Base-by-base conservation (phyloP, 2,797 vertebrate species). In the Typhlichthys subterraneus region DNA sequence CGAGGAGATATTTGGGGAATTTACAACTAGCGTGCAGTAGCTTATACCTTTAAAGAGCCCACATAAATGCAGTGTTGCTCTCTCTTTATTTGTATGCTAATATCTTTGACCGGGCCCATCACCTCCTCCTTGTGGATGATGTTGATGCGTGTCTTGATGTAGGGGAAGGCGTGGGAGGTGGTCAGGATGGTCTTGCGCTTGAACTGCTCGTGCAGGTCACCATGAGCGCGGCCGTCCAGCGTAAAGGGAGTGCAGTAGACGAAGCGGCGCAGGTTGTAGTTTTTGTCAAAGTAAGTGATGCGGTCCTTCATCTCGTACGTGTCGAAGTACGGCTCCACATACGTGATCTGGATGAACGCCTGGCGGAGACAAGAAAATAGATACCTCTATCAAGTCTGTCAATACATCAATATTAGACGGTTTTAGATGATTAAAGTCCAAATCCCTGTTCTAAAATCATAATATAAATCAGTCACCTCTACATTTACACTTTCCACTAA, bases 161-260 rank as follows among this genome's bases (percentile, higher is more conserved):
- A 99, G 1, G 97, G 97, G 87, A 99, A 99, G 19, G 97, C 97
- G 3, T 99, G 96, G 3, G 96, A 98, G 0, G 95, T 98, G 8
- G 97, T 99, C 64, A 99, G 93, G 85, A 98, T 97, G 15, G 97
- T 98, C 85, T 99, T 99, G 80, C 97, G 93, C 78, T 99, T 99
- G 90, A 94, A 98, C 83, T 99, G 97, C 75, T 99, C 96, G 1
- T 98, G 96, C 64, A 99, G 93, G 42, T 99, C 97, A 0, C 97
- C 97, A 0, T 99, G 97, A 3, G 97, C 97, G 1, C 97, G 93
- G 2, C 97, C 97, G 0, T 99, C 97, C 85, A 98, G 89, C 0
- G 97, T 99, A 90, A 99, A 99, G 7, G 97, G 97, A 0, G 97
- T 99, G 88, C 97, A 99, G 92, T 99, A 99, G 88, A 99, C 96